Conservation (phyloP, 2,113 vertebrate genomes). For the Myrmecophaga tridactyla region DNA sequence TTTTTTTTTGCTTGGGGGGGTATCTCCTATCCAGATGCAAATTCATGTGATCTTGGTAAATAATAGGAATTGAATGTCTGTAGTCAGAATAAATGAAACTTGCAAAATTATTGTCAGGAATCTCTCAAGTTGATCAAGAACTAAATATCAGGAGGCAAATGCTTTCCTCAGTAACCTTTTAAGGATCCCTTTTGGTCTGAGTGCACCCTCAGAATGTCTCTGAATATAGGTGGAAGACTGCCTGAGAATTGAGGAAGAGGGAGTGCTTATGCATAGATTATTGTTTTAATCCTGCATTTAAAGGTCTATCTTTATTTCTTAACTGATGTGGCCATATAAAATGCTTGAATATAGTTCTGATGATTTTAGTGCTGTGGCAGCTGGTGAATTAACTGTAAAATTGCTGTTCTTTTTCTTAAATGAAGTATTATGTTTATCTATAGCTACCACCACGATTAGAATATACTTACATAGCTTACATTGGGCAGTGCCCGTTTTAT, state of each 20-base stretch:
- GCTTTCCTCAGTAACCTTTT: neutral
- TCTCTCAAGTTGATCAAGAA: neutral
- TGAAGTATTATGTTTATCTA: neutral
- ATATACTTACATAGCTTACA: neutral
- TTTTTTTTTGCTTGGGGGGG: too few species aligned
- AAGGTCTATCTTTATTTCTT: neutral
- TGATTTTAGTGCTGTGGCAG: neutral
- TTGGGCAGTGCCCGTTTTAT: neutral
- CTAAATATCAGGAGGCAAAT: neutral
- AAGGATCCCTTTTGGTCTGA: neutral
- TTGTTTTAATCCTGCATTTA: neutral
- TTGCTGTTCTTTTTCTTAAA: neutral
- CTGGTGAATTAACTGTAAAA: neutral
- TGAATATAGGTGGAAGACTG: neutral
- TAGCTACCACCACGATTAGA: neutral
- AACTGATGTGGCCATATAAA: neutral
- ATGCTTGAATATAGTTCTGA: neutral
- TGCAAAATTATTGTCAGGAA: neutral
- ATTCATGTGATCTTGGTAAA: neutral
- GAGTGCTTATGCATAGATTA: neutral
- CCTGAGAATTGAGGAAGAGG: neutral
- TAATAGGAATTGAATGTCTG: neutral
- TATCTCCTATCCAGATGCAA: neutral
- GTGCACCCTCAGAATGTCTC: neutral
- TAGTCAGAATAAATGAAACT: neutral